Base-by-base conservation (phyloP, 2,888 invertebrate species). In the Hydraecia micacea region DNA sequence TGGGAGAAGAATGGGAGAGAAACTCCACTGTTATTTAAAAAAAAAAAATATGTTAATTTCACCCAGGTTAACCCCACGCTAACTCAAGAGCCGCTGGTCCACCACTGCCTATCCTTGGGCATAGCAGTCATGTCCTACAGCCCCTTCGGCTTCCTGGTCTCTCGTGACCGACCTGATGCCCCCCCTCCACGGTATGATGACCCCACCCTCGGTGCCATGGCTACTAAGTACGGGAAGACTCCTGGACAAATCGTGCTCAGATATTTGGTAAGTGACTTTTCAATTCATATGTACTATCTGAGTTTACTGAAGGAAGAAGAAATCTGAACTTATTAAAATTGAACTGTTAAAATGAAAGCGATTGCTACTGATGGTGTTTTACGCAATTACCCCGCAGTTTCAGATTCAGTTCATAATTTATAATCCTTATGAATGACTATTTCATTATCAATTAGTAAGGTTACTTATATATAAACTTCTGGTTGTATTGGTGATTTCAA, bases 51-150 rank as follows among this genome's bases (percentile, higher is more conserved):
- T n/a, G n/a, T 36, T 32, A 25, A 18, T 21, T 21, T 21, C 1
- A 15, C 93, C n/a, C 95, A 97, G 97, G 97, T 97, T 0, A 97
- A 96, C 88, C 98, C 98, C 36, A 98, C 98, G 28, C 93, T 98
- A 25, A 98, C 98, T 67, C 98, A 98, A 91, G 97, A 97, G 85
- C 96, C 97, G 55, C 91, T 99, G 66, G 97, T 98, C 3, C 93
- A 97, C 5, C 98, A 98, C 88, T 98, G 98, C 92, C 97, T 97
- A 79, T 94, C 97, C 42, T 96, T 97, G 32, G 97, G 96, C 15
- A 97, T 99, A 42, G 95, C 97, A 0, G 93, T 99, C 75, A 98
- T 97, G 93, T 98, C 97, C 0, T 99, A 98, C 94, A 98, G 98
- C 85, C 98, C 98, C 0, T 97, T 99, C 94, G 97, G 89, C 89